Evolutionary conservation across 2,113 vertebrate species (phyloP), one percentile per base, ranked within the genome.

Genomic region (Brevimyrus niger): DNA sequence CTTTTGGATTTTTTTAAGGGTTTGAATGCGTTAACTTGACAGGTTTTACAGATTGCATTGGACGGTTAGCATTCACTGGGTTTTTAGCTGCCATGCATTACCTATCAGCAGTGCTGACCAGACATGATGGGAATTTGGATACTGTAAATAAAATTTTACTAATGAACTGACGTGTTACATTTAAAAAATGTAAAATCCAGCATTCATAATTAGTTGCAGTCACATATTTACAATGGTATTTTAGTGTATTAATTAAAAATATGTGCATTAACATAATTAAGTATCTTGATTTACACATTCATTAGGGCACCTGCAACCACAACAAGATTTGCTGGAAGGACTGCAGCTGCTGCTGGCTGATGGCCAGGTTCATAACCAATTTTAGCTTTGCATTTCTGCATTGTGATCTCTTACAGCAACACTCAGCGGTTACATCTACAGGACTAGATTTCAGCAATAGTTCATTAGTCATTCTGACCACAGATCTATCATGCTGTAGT

Each of bases 291-390:
- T 87, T 53, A 87, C 48, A 55, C 31, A 87, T 87, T 87, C 50
- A 87, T 31, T 31, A 50, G 50, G 47, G 85, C 85, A 55, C 48
- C 85, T 87, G 85, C 47, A 87, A 27, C 85, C 47, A 50, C 84
- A 50, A 51, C 44, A 86, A 51, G 47, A 53, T 55, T 53, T 42
- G 27, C 85, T 87, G 50, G 85, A 53, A 53, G 85, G 50, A 19
- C 48, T n/a, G 85, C 85, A 87, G 85, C 85, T 87, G 85, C 53
- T 55, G 48, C 31, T 38, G 85, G 85, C 85, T 38, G 85, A 55
- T 31, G 11, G 48, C 85, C 85, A 87, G 31, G 50, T 53, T 53
- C 48, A 35, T 53, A 50, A 87, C 85, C 50, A 38, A 10, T 55
- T 87, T 42, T 87, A 87, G 85, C 50, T 13, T 35, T 87, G 50